Percentiles rank a stretch among this genome's conserved stretches.
phyloP scores from a whole-genome alignment of 2,797 vertebrate genomes.

The Heterohyrax brucei region DNA sequence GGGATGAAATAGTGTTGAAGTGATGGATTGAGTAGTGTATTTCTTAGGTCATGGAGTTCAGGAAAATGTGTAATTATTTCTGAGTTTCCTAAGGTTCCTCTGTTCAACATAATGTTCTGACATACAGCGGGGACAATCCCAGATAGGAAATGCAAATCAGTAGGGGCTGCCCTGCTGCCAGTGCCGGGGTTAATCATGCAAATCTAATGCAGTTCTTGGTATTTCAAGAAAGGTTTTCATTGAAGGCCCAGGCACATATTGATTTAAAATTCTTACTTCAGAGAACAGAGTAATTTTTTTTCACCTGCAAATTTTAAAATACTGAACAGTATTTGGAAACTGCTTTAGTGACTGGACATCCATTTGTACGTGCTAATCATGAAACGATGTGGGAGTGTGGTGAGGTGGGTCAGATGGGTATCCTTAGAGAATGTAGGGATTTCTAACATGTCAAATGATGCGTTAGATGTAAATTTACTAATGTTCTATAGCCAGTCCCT shows the following conservation, averaged over 20 bases:
- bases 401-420: not conserved
- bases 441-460: not conserved
- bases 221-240: constrained; percentile 75
- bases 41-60: constrained; percentile 20
- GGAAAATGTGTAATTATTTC: constrained; percentile 66
- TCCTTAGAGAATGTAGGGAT: not conserved
- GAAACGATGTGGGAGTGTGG: not conserved
- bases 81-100: constrained; percentile 58
- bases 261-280: constrained; percentile 65
- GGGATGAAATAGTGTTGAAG: constrained; percentile 22
- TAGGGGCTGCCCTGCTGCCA: not conserved
- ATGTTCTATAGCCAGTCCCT: not conserved
- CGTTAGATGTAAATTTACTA: not conserved
- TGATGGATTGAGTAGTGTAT: not conserved
- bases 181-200: constrained; percentile 71
- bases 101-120: constrained; percentile 73
- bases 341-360: not conserved
- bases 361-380: not conserved
- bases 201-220: constrained; percentile 76
- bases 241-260: constrained; percentile 51
- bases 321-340: not conserved
- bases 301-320: constrained; percentile 61
- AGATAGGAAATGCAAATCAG: constrained; percentile 63
- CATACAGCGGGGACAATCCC: constrained; percentile 36
- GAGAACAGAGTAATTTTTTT: constrained; percentile 30